Percentiles rank a stretch among this genome's conserved stretches.
Conservation (phyloP, 2,888 invertebrate genomes). For the Prosapia bicincta region DNA sequence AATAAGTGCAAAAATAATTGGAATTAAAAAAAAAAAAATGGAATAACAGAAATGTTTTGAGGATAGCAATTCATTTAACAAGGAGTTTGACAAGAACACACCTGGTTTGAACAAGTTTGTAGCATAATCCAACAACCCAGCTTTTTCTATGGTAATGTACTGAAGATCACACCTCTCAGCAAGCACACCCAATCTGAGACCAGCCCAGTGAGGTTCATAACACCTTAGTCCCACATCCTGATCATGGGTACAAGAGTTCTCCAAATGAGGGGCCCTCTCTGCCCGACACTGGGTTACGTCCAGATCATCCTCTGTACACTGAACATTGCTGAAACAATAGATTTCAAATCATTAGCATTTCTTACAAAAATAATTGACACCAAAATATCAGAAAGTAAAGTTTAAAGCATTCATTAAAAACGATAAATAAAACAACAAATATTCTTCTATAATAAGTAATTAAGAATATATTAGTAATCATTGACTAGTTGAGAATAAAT, state of each 20-base stretch:
- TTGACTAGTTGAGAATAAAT: too few relatives aligned
- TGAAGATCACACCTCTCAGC: constrained; percentile 85
- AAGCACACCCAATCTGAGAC: constrained; percentile 82
- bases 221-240: constrained; percentile 87
- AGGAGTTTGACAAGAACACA: constrained; percentile 36
- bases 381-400: too few relatives aligned
- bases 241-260: constrained; percentile 83
- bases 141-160: constrained; percentile 83
- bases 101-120: constrained; percentile 80
- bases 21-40: too few relatives aligned
- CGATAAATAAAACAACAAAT: too few relatives aligned
- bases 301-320: constrained; percentile 85
- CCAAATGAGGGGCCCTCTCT: constrained; percentile 73
- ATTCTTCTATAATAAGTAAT: too few relatives aligned
- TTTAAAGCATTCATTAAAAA: too few relatives aligned
- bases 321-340: constrained; percentile 77
- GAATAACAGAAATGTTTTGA: too few relatives aligned
- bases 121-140: constrained; percentile 90
- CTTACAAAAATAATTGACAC: too few relatives aligned
- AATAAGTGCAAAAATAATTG: too few relatives aligned
- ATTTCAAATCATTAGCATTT: too few relatives aligned
- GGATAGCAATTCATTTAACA: too few relatives aligned
- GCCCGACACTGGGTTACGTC: constrained; percentile 86
- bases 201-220: constrained; percentile 92
- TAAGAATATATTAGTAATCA: too few relatives aligned